Percentiles rank a stretch among this genome's conserved stretches.
These are phyloP conservation scores for Saxidomus purpurata DNA, from an alignment of 1,140 invertebrate species.

Conservation along the genomic window DNA sequence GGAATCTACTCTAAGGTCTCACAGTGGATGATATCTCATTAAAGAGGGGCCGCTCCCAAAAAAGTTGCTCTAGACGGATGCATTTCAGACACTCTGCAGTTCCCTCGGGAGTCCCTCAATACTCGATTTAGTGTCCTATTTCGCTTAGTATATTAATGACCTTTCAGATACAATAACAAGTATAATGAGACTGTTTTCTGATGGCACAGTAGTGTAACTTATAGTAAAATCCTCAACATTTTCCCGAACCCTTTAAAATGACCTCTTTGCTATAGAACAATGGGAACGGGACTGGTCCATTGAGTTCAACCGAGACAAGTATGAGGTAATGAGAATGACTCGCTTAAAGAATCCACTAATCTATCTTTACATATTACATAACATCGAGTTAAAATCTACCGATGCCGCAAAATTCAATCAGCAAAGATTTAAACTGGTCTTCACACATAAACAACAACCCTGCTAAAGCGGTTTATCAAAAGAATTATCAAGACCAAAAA, in stretches of 20 bases:
- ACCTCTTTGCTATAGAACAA: background rate
- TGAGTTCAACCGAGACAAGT: constrained; percentile 25
- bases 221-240: background rate
- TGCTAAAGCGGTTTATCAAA: constrained; percentile 17
- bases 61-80: background rate
- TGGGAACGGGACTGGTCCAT: constrained; percentile 15
- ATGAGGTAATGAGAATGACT: constrained; percentile 20
- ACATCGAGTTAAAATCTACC: constrained; percentile 18
- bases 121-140: background rate
- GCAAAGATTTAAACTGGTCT: constrained; percentile 15
- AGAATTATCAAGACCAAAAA: constrained; percentile 5
- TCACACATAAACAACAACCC: constrained; percentile 21
- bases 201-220: constrained; percentile 28
- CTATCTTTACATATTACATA: constrained; percentile 9
- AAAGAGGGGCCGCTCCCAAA: background rate
- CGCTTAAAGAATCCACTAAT: background rate
- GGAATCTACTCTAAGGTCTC: background rate
- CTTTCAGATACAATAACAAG: constrained; percentile 2
- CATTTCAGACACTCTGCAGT: background rate
- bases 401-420: constrained; percentile 19
- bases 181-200: constrained; percentile 42
- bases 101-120: background rate
- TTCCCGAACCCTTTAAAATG: background rate
- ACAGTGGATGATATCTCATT: background rate
- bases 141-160: constrained; percentile 25